Evolutionary conservation across 2,113 vertebrate genomes (phyloP), one percentile per base, ranked within the genome.

Genomic region (Fulica atra): DNA sequence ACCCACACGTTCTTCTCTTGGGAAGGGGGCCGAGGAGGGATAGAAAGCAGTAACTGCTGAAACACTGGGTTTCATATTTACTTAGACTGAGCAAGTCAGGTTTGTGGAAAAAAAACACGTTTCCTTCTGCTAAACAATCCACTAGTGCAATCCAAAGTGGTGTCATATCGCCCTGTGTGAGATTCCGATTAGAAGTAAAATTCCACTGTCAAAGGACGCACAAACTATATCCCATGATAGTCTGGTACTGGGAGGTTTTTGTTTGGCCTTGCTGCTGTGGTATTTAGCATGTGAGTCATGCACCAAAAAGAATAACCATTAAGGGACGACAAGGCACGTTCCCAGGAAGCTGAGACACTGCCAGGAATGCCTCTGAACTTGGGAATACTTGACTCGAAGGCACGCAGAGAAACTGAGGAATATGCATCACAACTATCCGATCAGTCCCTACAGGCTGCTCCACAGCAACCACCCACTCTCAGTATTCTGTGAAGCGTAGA

Each of bases 51-150:
- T 84, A 94, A 87, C 65, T 76, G 82, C 51, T 79, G 25, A 69
- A 93, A 94, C n/a, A 21, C 33, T 86, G 61, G 2, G 2, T 78
- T 95, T 92, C 74, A 70, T 72, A 77, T 84, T 89, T 86, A 85
- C 16, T 83, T 33, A 90, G 77, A 61, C 38, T 33, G 88, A 94
- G 33, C 42, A 24, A 91, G 86, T 92, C 89, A 83, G 35, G 38
- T 68, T 59, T 69, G 59, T 72, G 48, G 71, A 90, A 81, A 89
- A 87, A 48, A 46, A 46, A 8, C 17, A 10, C 0, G 1, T 82
- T 87, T 92, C 91, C 73, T 95, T 76, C 77, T 89, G 72, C 69
- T 91, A 92, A 76, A 70, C 70, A 76, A 68, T 94, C 73, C 70
- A 76, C 5, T 0, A 81, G 61, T 33, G 31, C 38, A 82, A 91